Percentiles rank a stretch among this genome's conserved stretches.
These are phyloP conservation scores for Microcebus tavaratra DNA, from an alignment of 2,113 vertebrate genomes.

Conservation along the genomic window DNA sequence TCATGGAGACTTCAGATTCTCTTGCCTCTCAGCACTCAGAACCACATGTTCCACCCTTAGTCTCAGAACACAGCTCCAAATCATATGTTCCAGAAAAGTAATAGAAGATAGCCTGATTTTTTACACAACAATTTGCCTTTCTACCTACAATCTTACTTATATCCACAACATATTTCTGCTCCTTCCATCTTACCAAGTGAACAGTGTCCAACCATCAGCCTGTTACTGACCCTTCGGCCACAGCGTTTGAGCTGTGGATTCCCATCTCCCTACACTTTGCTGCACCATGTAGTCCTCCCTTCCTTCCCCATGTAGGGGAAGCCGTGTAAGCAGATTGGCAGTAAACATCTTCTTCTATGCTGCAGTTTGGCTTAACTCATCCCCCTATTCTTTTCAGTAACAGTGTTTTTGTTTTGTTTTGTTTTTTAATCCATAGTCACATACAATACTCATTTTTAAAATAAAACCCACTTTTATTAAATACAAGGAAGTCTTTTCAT, in stretches of 20 bases:
- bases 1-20: neutral
- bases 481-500: neutral
- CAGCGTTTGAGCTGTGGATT: neutral
- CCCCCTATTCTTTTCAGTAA: neutral
- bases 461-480: neutral
- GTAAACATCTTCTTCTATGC: neutral
- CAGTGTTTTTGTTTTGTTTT: too few relatives aligned
- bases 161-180: neutral
- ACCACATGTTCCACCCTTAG: neutral
- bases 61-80: neutral
- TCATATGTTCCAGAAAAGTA: neutral
- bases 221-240: neutral
- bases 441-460: neutral
- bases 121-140: neutral
- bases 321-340: neutral
- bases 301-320: neutral
- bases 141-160: neutral
- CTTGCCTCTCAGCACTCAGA: neutral
- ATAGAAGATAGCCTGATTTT: neutral
- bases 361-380: neutral
- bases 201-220: neutral
- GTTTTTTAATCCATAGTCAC: neutral
- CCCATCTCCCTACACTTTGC: neutral
- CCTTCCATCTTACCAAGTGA: neutral
- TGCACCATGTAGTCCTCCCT: neutral